These are phyloP conservation scores for Taeniopygia guttata DNA, from an alignment of 2,797 vertebrate species.

Conservation along the genomic window DNA sequence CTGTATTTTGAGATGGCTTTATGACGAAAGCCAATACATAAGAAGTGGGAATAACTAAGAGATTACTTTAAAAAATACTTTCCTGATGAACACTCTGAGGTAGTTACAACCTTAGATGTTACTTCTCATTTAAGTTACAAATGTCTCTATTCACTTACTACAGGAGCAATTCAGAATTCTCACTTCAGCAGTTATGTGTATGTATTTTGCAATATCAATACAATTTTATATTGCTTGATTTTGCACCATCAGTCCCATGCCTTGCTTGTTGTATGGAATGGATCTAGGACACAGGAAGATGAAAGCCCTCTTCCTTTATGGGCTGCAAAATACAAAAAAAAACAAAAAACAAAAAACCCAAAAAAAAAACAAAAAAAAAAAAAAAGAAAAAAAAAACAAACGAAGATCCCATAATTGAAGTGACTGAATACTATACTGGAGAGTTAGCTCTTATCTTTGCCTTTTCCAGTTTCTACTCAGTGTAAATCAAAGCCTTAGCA, in stretches of 20 bases:
- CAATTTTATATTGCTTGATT: neutral
- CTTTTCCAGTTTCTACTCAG: neutral
- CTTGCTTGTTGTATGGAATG: neutral
- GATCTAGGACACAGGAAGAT: neutral
- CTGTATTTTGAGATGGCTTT: neutral
- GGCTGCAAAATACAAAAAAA: neutral
- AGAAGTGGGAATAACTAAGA: neutral
- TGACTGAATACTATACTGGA: neutral
- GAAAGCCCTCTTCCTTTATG: neutral
- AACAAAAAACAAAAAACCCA: no score
- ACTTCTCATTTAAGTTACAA: neutral
- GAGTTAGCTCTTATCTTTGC: neutral
- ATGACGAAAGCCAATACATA: neutral
- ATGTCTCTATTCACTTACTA: neutral
- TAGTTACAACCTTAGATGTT: neutral
- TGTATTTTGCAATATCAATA: neutral
- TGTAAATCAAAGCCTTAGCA: constrained; percentile 29
- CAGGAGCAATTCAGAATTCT: neutral
- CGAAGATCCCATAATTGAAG: neutral
- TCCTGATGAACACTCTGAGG: neutral
- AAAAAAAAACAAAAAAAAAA: neutral
- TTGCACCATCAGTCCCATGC: neutral
- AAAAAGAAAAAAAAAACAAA: neutral
- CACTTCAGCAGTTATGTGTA: neutral
- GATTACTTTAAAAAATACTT: neutral